phyloP scores from a whole-genome alignment of 1,140 invertebrate species.

The Cotesia vestalis region DNA sequence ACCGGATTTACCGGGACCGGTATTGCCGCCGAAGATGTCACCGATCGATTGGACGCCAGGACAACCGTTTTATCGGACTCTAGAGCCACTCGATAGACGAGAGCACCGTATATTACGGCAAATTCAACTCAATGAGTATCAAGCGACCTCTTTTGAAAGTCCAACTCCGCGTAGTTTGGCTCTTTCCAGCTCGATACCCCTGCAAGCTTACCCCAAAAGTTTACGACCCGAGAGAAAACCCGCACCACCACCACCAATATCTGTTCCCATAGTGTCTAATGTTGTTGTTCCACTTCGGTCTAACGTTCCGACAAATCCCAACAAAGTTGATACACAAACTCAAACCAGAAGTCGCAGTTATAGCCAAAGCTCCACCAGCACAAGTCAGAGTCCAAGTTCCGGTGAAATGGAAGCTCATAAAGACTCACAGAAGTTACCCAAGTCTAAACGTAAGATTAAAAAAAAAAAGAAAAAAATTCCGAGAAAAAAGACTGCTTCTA shows the following conservation, averaged over 20 bases:
- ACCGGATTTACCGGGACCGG: slow-evolving; percentile 3
- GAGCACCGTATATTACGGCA: slow-evolving; percentile 30
- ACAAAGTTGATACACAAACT: slow-evolving; percentile 29
- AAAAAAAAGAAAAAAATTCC: slow-evolving; percentile 32
- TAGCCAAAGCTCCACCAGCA: slow-evolving; percentile 17
- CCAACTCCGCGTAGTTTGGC: slow-evolving; percentile 55
- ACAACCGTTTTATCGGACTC: slow-evolving; percentile 8
- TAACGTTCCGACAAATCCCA: slow-evolving; percentile 9
- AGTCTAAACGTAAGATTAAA: slow-evolving; percentile 23
- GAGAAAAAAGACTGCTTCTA: slow-evolving; percentile 31
- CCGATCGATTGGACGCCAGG: slow-evolving; percentile 28
- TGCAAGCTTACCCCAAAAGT: slow-evolving; percentile 50
- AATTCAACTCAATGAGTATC: slow-evolving; percentile 45
- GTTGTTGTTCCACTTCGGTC: slow-evolving; percentile 23
- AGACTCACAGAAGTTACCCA: slow-evolving; percentile 18
- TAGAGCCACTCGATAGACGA: slow-evolving; percentile 24
- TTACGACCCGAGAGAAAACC: slow-evolving; percentile 36
- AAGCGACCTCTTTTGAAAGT: slow-evolving; percentile 61
- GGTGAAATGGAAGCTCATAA: slow-evolving; percentile 18
- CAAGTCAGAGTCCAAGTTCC: slow-evolving; percentile 23
- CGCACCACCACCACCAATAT: too few species aligned
- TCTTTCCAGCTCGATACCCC: slow-evolving; percentile 1
- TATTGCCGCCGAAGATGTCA: slow-evolving; percentile 21
- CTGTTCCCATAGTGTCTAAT: too few species aligned
- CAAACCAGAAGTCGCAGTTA: slow-evolving; percentile 23